Conservation (phyloP, 2,888 invertebrate genomes). For the Hedya salicella region DNA sequence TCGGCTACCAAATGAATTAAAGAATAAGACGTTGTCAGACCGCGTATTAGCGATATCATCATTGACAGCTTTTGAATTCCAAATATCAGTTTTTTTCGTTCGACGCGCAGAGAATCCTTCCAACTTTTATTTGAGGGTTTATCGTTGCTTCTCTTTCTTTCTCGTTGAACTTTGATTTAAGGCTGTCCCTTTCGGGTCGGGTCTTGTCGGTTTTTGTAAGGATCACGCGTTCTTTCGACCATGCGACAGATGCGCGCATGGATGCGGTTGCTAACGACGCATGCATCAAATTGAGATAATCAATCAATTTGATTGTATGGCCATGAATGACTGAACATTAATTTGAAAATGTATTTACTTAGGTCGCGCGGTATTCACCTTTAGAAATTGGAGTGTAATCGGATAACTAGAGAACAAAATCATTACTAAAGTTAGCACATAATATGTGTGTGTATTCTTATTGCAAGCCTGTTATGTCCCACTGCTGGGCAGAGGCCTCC, state of each 20-base stretch:
- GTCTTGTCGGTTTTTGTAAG: slow-evolving; percentile 78
- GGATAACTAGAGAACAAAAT: neutral
- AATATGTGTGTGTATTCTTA: no score
- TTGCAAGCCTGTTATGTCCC: no score
- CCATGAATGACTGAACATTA: slow-evolving; percentile 58
- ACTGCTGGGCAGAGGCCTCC: no score
- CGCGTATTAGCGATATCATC: slow-evolving; percentile 51
- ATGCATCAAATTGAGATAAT: slow-evolving; percentile 79
- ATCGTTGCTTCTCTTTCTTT: slow-evolving; percentile 59
- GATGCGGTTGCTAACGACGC: slow-evolving; percentile 80
- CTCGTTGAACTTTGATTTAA: slow-evolving; percentile 51
- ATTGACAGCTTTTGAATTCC: slow-evolving; percentile 58
- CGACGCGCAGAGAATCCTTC: slow-evolving; percentile 60
- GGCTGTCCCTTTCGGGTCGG: slow-evolving; percentile 63
- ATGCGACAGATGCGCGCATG: slow-evolving; percentile 83
- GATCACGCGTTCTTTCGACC: slow-evolving; percentile 77
- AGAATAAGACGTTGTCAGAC: slow-evolving; percentile 29
- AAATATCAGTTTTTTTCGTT: slow-evolving; percentile 54
- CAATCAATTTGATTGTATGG: slow-evolving; percentile 82
- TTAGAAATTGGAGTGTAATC: slow-evolving; percentile 7
- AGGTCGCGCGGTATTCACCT: slow-evolving; percentile 18
- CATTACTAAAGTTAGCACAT: neutral
- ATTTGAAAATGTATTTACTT: slow-evolving; percentile 40
- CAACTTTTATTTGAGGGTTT: slow-evolving; percentile 47
- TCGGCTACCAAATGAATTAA: slow-evolving; percentile 19